Percentiles rank a stretch among this genome's conserved stretches.
Evolutionary conservation across 92 coral and sea anemone species (phyloP).

Genomic region (Bergia puertoricense): DNA sequence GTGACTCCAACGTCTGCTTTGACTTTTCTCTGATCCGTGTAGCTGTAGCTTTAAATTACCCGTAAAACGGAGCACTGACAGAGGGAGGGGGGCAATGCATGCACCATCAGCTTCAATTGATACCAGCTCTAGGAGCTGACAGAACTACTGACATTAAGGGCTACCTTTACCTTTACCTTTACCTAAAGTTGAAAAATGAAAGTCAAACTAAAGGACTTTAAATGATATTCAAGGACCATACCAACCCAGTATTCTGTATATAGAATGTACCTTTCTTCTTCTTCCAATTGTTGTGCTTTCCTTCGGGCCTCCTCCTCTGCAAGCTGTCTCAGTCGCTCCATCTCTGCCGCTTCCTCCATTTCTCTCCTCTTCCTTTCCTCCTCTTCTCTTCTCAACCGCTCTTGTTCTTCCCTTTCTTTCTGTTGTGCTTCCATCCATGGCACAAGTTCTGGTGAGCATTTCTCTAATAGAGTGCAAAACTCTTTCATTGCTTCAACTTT

Average conservation of each 20-base stretch:
- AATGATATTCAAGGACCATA: not conserved
- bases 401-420: constrained; percentile 82
- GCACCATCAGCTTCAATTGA: too few relatives aligned
- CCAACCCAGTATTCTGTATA: not conserved
- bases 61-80: too few relatives aligned
- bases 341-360: constrained; percentile 88
- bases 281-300: constrained; percentile 60
- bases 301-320: constrained; percentile 78
- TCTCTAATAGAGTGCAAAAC: constrained; percentile 85
- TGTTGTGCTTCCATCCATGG: constrained; percentile 99
- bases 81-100: too few relatives aligned
- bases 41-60: too few relatives aligned
- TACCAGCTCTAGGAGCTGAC: too few relatives aligned
- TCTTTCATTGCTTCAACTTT: constrained; percentile 93
- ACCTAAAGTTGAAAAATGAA: too few relatives aligned
- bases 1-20: too few relatives aligned
- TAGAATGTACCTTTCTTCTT: constrained; percentile 71
- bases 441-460: constrained; percentile 86
- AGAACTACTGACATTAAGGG: too few relatives aligned
- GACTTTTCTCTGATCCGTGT: too few relatives aligned
- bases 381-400: constrained; percentile 78
- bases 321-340: constrained; percentile 73
- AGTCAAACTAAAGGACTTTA: too few relatives aligned
- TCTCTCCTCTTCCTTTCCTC: constrained; percentile 71
- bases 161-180: too few relatives aligned